Evolutionary conservation across 2,113 vertebrate species (phyloP), one percentile per base, ranked within the genome.

Genomic region (Ceyx margarethae): DNA sequence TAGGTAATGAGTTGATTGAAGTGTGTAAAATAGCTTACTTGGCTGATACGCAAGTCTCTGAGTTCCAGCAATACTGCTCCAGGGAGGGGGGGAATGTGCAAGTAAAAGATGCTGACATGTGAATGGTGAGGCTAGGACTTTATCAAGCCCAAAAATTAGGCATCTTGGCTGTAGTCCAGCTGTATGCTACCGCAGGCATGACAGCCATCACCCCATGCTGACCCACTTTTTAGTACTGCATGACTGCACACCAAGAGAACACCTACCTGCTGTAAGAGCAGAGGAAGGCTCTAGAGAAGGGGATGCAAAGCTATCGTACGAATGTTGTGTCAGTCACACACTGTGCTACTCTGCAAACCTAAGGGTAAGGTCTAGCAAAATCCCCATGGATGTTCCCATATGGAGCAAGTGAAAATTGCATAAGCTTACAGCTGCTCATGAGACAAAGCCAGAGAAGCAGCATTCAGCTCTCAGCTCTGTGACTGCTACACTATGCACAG

Each of bases 391-490:
- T 84, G 16, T 68, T 94, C 65, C 83, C 28, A 16, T 37, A 56
- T 33, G 31, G 68, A 93, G 85, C 53, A 90, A 91, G 68, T 90
- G 64, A 64, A 95, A 85, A 83, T 77, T 87, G 68, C 40, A 6
- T 16, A 82, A 87, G 8, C 10, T n/a, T 31, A 25, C 15, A 80
- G 60, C 37, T 73, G 46, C 33, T 66, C 17, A 31, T 54, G 46
- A 71, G 51, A 58, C 42, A 50, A 69, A 77, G 43, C n/a, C n/a
- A 48, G 56, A 82, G 53, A 56, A 85, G 26, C 26, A 67, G 29
- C 1, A 0, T 26, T 81, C 37, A 48, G 42, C 42, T 8, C 21
- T 66, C 26, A 46, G 19, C 29, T 67, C 51, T 71, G 60, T 3
- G 3, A n/a, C 51, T 80, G 65, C 60, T 74, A 21, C 6, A 3